Conservation (phyloP, 2,888 invertebrate genomes). For the Conomelus anceps region DNA sequence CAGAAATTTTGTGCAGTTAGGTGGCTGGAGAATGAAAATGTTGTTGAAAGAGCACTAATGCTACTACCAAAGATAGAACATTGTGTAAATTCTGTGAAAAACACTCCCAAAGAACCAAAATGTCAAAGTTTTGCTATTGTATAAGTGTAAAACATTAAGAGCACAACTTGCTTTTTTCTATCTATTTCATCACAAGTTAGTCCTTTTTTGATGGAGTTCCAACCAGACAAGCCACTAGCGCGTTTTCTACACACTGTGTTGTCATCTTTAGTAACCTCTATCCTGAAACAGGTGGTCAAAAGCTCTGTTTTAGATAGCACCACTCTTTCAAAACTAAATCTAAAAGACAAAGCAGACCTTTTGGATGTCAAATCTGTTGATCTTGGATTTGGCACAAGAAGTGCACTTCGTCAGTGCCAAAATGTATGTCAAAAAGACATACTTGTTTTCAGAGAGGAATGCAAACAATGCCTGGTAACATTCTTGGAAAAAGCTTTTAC, state of each 20-base stretch:
- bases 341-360: not conserved
- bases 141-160: not conserved
- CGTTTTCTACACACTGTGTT: not conserved
- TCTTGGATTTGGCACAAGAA: not conserved
- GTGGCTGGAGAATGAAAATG: constrained; percentile 34
- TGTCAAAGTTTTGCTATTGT: not conserved
- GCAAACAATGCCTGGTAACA: not conserved
- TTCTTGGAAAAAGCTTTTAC: not conserved
- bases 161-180: not conserved
- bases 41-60: constrained; percentile 28
- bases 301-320: not conserved
- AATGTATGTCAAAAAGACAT: not conserved
- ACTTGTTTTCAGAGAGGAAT: not conserved
- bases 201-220: not conserved
- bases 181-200: not conserved
- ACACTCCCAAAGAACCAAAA: constrained; percentile 6
- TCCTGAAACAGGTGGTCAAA: no score
- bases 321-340: not conserved
- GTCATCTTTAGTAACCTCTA: no score
- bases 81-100: constrained; percentile 28
- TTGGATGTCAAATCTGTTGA: not conserved
- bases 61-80: constrained; percentile 28
- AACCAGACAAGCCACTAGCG: not conserved
- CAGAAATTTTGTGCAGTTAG: constrained; percentile 35
- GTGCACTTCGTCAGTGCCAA: not conserved